phyloP scores from a whole-genome alignment of 2,113 vertebrate genomes.

The Accipiter virgatus region DNA sequence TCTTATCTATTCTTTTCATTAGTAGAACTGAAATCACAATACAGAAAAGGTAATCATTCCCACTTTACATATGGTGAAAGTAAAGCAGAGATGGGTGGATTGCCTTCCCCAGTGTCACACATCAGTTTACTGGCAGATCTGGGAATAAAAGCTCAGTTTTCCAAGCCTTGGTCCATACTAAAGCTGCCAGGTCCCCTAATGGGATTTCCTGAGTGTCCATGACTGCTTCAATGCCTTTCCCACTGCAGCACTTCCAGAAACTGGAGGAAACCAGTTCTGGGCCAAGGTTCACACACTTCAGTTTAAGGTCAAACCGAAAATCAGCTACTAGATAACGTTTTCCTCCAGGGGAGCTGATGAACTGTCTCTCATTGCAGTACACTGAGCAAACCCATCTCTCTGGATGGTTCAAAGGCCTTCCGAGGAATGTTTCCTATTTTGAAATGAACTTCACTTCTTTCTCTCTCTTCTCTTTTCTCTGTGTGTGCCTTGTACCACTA shows the following conservation, averaged over 20 bases:
- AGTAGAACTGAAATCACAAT: not conserved
- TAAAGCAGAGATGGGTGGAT: not conserved
- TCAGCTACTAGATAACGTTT: not conserved
- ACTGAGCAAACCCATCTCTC: not conserved
- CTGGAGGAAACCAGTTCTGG: not conserved
- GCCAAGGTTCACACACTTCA: not conserved
- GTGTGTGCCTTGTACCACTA: not conserved
- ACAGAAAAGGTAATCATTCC: not conserved
- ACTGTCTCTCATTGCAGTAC: not conserved
- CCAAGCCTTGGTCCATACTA: not conserved
- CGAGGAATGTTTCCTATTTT: not conserved
- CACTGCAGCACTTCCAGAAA: not conserved
- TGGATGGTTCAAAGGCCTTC: not conserved
- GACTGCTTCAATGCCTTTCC: not conserved
- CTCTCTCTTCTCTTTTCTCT: not conserved
- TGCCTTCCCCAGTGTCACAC: not conserved
- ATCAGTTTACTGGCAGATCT: not conserved
- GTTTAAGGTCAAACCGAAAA: not conserved
- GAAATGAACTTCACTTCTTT: not conserved
- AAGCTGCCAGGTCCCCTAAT: not conserved
- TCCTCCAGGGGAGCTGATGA: not conserved
- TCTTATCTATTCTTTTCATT: not conserved
- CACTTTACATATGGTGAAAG: not conserved
- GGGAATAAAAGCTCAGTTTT: not conserved
- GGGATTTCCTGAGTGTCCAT: not conserved